phyloP scores from a whole-genome alignment of 2,888 invertebrate genomes.

The Panzeria rudis region DNA sequence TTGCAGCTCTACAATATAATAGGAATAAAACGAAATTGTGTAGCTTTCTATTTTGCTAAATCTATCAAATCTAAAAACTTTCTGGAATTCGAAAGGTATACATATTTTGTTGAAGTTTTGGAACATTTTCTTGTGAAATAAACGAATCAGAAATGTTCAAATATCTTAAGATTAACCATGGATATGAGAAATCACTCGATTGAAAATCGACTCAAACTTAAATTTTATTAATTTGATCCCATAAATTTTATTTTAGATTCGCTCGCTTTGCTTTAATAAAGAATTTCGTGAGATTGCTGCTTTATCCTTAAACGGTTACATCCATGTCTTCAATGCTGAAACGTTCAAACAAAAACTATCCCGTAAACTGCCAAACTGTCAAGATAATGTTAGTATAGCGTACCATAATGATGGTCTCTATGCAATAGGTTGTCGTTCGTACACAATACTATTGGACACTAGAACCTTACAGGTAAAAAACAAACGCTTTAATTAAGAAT shows the following conservation, averaged over 20 bases:
- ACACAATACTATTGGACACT: constrained; percentile 94
- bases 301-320: constrained; percentile 95
- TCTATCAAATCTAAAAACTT: too few relatives aligned
- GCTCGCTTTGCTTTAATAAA: constrained; percentile 94
- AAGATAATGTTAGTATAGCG: constrained; percentile 97
- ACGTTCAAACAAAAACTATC: constrained; percentile 94
- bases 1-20: too few relatives aligned
- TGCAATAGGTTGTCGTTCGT: constrained; percentile 97
- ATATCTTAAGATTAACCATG: too few relatives aligned
- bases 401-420: constrained; percentile 94
- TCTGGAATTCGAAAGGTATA: too few relatives aligned
- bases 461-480: constrained; percentile 89
- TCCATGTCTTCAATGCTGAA: constrained; percentile 96
- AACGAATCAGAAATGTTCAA: too few relatives aligned
- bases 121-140: too few relatives aligned
- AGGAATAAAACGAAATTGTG: too few relatives aligned
- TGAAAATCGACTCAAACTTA: too few relatives aligned
- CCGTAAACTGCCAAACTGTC: constrained; percentile 93
- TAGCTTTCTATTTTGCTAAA: too few relatives aligned
- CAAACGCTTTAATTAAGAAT: neutral
- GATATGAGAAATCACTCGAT: too few relatives aligned
- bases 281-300: constrained; percentile 94
- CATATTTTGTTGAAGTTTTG: too few relatives aligned
- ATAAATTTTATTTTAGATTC: constrained; percentile 84
- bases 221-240: too few relatives aligned